Conservation (phyloP, 2,797 vertebrate genomes). For the Choloepus didactylus region DNA sequence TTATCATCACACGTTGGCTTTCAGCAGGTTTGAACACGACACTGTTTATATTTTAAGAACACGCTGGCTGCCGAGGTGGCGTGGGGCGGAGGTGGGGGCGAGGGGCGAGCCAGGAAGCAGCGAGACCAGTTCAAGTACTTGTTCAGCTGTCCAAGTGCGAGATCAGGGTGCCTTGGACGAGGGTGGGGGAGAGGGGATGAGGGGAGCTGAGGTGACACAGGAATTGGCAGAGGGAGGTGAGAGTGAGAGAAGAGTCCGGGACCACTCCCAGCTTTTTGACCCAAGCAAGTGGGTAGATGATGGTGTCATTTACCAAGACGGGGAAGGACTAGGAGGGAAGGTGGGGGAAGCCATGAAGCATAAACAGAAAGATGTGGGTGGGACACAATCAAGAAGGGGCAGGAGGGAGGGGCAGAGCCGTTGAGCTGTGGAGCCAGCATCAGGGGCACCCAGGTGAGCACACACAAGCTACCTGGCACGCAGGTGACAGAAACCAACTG, state of each 20-base stretch:
- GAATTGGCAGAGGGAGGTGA: background rate
- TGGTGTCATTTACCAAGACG: too few species aligned
- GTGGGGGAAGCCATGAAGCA: too few species aligned
- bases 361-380: background rate
- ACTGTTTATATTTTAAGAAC: background rate
- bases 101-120: background rate
- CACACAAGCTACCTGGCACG: background rate
- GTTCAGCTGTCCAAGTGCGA: background rate
- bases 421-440: background rate
- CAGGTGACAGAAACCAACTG: background rate
- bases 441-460: background rate
- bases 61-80: background rate
- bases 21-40: background rate
- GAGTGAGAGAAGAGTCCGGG: background rate
- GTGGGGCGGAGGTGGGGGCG: accelerated
- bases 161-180: background rate
- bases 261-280: background rate
- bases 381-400: background rate
- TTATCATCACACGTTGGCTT: background rate
- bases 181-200: background rate
- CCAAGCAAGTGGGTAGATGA: too few species aligned
- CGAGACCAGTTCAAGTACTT: background rate
- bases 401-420: background rate
- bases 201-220: background rate
- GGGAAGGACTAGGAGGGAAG: background rate